Percentiles rank a stretch among this genome's conserved stretches.
Conservation (phyloP, 2,888 invertebrate genomes). For the Leptopterna dolabrata region DNA sequence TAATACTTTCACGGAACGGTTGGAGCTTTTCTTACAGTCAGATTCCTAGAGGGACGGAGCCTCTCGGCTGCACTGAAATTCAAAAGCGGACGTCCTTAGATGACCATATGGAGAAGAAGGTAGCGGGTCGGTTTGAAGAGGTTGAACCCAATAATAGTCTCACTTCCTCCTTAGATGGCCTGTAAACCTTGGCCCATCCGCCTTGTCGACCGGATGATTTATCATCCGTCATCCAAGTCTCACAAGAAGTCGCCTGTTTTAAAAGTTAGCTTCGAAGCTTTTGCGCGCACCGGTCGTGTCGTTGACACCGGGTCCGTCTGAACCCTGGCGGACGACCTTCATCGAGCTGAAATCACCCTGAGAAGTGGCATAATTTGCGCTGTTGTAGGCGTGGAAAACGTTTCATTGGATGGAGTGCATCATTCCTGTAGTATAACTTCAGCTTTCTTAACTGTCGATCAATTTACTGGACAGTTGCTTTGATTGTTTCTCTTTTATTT, state of each 20-base stretch:
- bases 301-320: conserved; percentile 33
- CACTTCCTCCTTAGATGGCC: conserved; percentile 44
- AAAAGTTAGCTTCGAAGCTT: neutral
- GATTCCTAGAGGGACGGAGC: neutral
- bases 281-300: conserved; percentile 19
- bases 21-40: neutral
- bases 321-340: conserved; percentile 27
- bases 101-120: conserved; percentile 25
- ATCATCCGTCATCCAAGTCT: neutral
- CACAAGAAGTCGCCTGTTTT: conserved; percentile 29
- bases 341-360: neutral
- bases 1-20: neutral
- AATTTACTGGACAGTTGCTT: neutral
- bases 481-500: neutral
- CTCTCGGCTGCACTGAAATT: neutral
- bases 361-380: neutral
- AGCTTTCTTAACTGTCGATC: neutral
- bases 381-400: neutral
- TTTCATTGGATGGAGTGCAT: neutral
- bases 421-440: neutral
- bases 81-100: conserved; percentile 36
- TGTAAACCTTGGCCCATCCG: conserved; percentile 45
- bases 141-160: conserved; percentile 33
- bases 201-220: conserved; percentile 48
- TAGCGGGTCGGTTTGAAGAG: conserved; percentile 4